Percentiles rank a stretch among this genome's conserved stretches.
Conservation (phyloP, 1,140 invertebrate genomes). For the Frieseomelitta varia region DNA sequence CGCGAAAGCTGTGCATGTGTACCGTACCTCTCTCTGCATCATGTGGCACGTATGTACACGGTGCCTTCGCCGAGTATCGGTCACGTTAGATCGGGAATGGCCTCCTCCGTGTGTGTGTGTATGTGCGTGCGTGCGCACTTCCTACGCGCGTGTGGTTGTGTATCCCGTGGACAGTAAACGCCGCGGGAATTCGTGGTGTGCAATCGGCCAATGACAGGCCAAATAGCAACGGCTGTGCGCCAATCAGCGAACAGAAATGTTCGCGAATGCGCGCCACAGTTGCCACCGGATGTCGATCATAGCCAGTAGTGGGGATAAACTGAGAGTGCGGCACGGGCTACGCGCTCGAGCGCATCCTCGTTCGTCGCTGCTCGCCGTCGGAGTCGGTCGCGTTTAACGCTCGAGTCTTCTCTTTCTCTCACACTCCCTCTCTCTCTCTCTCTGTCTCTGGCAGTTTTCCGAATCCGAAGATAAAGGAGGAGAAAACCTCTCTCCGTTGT, state of each 20-base stretch:
- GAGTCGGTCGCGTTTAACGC: constrained; percentile 70
- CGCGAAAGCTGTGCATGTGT: neutral
- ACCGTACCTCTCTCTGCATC: neutral
- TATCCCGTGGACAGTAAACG: constrained; percentile 27
- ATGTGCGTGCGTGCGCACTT: constrained; percentile 3
- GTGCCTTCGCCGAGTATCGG: constrained; percentile 37
- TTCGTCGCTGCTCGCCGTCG: constrained; percentile 74
- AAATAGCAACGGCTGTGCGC: constrained; percentile 62
- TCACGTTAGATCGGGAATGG: constrained; percentile 25
- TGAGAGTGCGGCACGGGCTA: constrained; percentile 75
- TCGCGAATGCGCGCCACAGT: constrained; percentile 64
- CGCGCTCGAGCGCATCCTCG: constrained; percentile 74
- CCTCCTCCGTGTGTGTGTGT: constrained; percentile 21
- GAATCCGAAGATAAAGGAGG: constrained; percentile 23
- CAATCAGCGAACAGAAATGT: constrained; percentile 59
- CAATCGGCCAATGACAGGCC: constrained; percentile 56
- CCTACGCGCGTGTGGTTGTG: neutral
- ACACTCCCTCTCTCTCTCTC: too few species aligned
- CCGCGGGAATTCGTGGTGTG: constrained; percentile 49
- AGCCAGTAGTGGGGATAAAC: constrained; percentile 65
- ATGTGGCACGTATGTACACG: neutral
- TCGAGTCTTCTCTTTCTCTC: constrained; percentile 30
- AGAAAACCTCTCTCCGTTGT: constrained; percentile 2
- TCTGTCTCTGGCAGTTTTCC: constrained; percentile 29
- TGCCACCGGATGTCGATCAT: constrained; percentile 65